phyloP scores from a whole-genome alignment of 2,888 invertebrate species.

The Itoplectis maculator region DNA sequence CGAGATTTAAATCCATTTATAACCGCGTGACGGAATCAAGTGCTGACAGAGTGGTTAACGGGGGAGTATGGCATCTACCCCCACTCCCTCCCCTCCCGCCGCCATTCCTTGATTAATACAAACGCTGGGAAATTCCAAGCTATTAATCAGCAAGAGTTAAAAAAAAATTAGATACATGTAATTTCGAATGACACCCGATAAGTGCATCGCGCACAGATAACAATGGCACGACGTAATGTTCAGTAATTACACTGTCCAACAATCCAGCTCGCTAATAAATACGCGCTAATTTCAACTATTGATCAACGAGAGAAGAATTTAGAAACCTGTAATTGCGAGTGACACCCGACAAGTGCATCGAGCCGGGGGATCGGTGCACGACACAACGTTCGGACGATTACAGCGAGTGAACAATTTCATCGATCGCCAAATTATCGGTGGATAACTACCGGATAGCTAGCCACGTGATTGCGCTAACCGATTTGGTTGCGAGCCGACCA shows the following conservation, averaged over 20 bases:
- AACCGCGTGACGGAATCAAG: slow-evolving; percentile 6
- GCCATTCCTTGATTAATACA: background rate
- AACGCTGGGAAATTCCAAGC: too few species aligned
- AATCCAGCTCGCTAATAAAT: background rate
- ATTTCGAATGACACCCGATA: background rate
- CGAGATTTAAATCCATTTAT: slow-evolving; percentile 14
- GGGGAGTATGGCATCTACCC: background rate
- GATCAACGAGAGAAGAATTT: background rate
- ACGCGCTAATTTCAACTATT: background rate
- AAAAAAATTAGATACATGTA: background rate
- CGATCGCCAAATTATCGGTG: too few species aligned
- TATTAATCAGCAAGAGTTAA: background rate
- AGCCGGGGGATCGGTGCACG: background rate
- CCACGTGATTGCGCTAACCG: too few species aligned
- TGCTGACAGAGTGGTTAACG: background rate
- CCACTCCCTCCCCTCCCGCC: background rate
- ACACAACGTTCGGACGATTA: background rate
- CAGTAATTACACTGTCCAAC: too few species aligned
- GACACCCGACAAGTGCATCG: background rate
- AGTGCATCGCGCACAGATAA: too few species aligned
- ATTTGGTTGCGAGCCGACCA: too few species aligned
- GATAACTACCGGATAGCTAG: too few species aligned
- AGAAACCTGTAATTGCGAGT: slow-evolving; percentile 8
- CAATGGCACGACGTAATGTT: background rate
- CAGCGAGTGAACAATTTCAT: too few species aligned